phyloP scores from a whole-genome alignment of 2,888 invertebrate genomes.

The Catonia carolina region DNA sequence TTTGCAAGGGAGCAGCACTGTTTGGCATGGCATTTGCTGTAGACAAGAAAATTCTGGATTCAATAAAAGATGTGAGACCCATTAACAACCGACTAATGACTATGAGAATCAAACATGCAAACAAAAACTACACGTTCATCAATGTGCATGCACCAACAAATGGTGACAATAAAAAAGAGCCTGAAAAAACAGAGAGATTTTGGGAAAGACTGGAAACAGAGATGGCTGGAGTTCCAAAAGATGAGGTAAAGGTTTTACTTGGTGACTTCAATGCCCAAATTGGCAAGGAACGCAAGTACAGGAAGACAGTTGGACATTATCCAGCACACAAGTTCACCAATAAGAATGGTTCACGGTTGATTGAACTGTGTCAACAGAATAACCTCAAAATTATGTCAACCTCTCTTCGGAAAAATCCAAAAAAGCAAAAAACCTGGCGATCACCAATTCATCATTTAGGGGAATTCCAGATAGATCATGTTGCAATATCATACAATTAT shows the following conservation, averaged over 20 bases:
- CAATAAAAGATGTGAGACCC: constrained; percentile 16
- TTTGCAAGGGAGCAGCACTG: background rate
- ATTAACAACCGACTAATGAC: constrained; percentile 17
- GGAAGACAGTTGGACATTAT: no score
- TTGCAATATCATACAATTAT: constrained; percentile 14
- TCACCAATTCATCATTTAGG: constrained; percentile 11
- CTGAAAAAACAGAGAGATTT: constrained; percentile 4
- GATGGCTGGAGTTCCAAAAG: constrained; percentile 13
- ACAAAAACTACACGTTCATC: constrained; percentile 21
- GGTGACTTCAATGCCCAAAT: constrained; percentile 19
- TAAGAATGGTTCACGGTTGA: constrained; percentile 11
- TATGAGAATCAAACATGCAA: constrained; percentile 12
- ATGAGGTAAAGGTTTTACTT: constrained; percentile 6
- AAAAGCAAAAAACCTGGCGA: constrained; percentile 19
- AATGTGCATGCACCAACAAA: constrained; percentile 23
- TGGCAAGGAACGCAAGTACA: constrained; percentile 16
- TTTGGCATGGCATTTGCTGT: constrained; percentile 21
- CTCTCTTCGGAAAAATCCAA: constrained; percentile 1
- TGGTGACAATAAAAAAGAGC: constrained; percentile 16
- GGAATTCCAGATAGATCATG: constrained; percentile 21
- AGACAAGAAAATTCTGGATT: constrained; percentile 7
- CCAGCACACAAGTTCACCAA: constrained; percentile 9
- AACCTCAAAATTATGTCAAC: constrained; percentile 17
- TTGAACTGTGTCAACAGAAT: constrained; percentile 9
- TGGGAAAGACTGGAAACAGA: constrained; percentile 15